Base-by-base conservation (phyloP, 2,113 vertebrate genomes). In the Bufo bufo region DNA sequence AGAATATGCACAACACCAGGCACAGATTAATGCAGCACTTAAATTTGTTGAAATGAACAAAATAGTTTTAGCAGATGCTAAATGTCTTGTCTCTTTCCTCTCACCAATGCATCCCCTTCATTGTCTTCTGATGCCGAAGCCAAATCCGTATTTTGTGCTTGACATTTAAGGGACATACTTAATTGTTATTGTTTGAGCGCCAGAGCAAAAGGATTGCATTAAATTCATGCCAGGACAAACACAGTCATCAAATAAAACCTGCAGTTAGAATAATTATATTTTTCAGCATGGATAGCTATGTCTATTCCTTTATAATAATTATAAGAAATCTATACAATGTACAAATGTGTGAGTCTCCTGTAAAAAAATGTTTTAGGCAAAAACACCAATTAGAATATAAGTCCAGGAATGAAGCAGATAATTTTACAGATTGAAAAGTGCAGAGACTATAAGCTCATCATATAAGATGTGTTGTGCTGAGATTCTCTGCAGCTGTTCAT, bases 171-270 rank as follows among this genome's bases (percentile, higher is more conserved):
- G 78, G 86, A 74, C 86, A 87, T 2, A 61, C 33, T 86, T 65
- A 87, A 82, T 87, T 87, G 82, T 72, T 80, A 58, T 50, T 74
- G 65, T 6, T 87, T 50, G 11, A 81, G 52, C 19, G 78, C 77
- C 86, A 87, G 65, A 87, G 74, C 77, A 82, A 87, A 87, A 87
- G 63, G 66, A 87, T 81, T 61, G 17, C 54, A 87, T 80, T 87
- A 69, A 43, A 69, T 16, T 14, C 77, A 81, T 58, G 78, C 86
- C 86, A 82, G 86, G 77, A 87, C 52, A 87, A 87, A 87, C 86
- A 72, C 52, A 82, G 52, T 61, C 56, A 74, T 82, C 74, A 87
- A 74, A 82, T 72, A 17, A 14, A 82, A 87, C 50, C 78, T 82
- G 59, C 50, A 58, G n/a, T 72, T 81, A 16, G 5, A 82, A 75